Conservation (phyloP, 2,113 vertebrate genomes). For the Centropus unirufus region DNA sequence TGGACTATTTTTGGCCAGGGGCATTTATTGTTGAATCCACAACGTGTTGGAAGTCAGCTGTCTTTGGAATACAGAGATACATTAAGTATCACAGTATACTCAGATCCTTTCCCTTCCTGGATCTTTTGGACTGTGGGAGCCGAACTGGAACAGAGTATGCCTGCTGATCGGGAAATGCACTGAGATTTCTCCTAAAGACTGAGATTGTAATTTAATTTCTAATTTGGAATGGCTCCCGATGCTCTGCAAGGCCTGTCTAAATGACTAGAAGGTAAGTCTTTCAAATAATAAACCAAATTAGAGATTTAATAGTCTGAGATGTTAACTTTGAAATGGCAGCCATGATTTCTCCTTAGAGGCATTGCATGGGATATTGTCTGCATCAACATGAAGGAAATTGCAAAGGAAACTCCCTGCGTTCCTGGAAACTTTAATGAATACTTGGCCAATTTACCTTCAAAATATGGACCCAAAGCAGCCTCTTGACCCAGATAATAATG, state of each 20-base stretch:
- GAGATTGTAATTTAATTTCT: slow-evolving; percentile 43
- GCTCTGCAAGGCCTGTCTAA: slow-evolving; percentile 32
- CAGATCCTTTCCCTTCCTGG: not conserved
- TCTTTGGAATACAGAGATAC: slow-evolving; percentile 16
- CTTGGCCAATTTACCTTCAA: not conserved
- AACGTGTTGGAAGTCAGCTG: slow-evolving; percentile 45
- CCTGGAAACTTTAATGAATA: slow-evolving; percentile 37
- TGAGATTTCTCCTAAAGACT: slow-evolving; percentile 29
- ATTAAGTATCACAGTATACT: not conserved
- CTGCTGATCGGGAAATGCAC: not conserved
- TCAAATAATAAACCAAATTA: slow-evolving; percentile 49
- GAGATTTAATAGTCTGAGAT: slow-evolving; percentile 9
- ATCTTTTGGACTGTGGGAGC: not conserved
- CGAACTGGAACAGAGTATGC: slow-evolving; percentile 2
- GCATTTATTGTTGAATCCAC: slow-evolving; percentile 50
- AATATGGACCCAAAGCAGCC: not conserved
- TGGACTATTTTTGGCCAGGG: slow-evolving; percentile 57
- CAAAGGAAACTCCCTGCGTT: not conserved
- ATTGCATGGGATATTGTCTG: not conserved
- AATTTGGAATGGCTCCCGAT: slow-evolving; percentile 48
- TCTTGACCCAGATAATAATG: not conserved
- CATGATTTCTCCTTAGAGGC: not conserved
- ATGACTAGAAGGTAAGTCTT: slow-evolving; percentile 47
- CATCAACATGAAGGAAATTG: not conserved
- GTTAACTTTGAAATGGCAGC: slow-evolving; percentile 20